A percentile compares a stretch with the other conserved stretches of the same genome.
Evolutionary conservation across 2,797 vertebrate genomes (phyloP).

Genomic region (Rhodeus uyekii): DNA sequence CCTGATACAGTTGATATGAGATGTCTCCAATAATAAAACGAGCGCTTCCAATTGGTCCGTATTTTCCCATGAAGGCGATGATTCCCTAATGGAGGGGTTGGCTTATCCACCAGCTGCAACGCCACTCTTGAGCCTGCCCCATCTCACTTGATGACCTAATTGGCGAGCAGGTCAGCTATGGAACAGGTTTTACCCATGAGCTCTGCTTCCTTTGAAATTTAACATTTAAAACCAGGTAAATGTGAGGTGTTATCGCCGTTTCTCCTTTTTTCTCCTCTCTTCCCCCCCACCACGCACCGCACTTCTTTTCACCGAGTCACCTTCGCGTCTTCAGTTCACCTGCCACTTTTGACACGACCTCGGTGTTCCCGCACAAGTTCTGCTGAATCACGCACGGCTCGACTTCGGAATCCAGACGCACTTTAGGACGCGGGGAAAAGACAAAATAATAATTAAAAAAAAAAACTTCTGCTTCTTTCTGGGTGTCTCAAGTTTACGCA

Average conservation of each 20-base stretch:
- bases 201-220: conserved; percentile 24
- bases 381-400: conserved; percentile 61
- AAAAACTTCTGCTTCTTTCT: conserved; percentile 53
- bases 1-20: neutral
- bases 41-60: conserved; percentile 36
- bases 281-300: conserved; percentile 71
- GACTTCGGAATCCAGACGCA: conserved; percentile 62
- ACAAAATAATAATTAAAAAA: conserved; percentile 24
- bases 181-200: conserved; percentile 47
- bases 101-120: conserved; percentile 79
- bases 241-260: conserved; percentile 76
- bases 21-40: conserved; percentile 36
- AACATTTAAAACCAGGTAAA: conserved; percentile 67
- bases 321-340: conserved; percentile 50
- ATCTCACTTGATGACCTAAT: conserved; percentile 83
- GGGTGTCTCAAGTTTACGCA: conserved; percentile 36
- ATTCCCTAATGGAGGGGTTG: conserved; percentile 63
- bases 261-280: conserved; percentile 68
- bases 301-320: conserved; percentile 61
- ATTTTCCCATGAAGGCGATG: conserved; percentile 61
- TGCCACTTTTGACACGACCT: conserved; percentile 64
- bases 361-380: conserved; percentile 71
- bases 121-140: conserved; percentile 62
- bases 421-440: conserved; percentile 60
- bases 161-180: conserved; percentile 68